Evolutionary conservation across 2,888 invertebrate genomes (phyloP).

Genomic region (Meghimatium bilineatum): DNA sequence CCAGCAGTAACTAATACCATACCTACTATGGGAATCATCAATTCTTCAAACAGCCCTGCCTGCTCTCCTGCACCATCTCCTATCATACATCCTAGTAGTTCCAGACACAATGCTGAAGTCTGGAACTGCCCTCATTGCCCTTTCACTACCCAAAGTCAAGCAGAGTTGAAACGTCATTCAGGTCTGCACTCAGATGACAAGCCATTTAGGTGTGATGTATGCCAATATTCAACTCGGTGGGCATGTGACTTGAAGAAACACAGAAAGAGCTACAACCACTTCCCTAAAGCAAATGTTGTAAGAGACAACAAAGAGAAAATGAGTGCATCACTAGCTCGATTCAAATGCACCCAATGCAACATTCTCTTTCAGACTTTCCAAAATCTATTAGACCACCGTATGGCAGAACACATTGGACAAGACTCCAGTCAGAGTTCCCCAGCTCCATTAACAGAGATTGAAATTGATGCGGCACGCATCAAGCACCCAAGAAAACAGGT

Average conservation of each 20-base stretch:
- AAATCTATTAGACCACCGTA: constrained; percentile 64
- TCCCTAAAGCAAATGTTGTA: constrained; percentile 41
- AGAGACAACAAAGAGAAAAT: constrained; percentile 52
- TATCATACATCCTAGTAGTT: constrained; percentile 9
- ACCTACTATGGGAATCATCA: background rate
- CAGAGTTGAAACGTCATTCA: constrained; percentile 73
- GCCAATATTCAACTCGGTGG: constrained; percentile 75
- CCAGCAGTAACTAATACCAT: background rate
- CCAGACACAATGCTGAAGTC: constrained; percentile 32
- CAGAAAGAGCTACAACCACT: constrained; percentile 72
- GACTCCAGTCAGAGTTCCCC: constrained; percentile 50
- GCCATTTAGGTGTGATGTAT: constrained; percentile 72
- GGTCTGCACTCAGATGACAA: constrained; percentile 75
- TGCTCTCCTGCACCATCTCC: background rate
- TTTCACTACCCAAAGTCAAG: constrained; percentile 72
- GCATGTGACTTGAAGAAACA: constrained; percentile 76
- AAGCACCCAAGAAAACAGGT: constrained; percentile 58
- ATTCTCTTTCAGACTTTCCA: constrained; percentile 64
- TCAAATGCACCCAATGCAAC: constrained; percentile 65
- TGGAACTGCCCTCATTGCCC: constrained; percentile 71
- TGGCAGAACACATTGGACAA: constrained; percentile 60
- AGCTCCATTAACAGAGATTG: constrained; percentile 38
- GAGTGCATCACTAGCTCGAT: constrained; percentile 53
- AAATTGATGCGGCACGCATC: constrained; percentile 53
- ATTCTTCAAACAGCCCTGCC: background rate